These are phyloP conservation scores for Leptinotarsa rubiginosa DNA, from an alignment of 2,888 invertebrate species.

Conservation along the genomic window DNA sequence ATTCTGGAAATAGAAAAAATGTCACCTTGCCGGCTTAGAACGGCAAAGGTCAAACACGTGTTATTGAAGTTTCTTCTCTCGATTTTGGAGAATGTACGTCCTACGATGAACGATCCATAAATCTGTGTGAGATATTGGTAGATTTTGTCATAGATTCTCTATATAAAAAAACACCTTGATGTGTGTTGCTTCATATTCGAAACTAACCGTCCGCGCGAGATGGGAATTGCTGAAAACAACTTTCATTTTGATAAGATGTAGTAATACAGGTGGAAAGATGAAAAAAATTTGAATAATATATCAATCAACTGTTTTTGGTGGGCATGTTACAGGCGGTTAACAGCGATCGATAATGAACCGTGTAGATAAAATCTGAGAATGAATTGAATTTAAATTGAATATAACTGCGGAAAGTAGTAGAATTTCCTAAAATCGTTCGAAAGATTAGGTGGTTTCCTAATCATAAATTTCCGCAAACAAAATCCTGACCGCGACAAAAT, in stretches of 20 bases:
- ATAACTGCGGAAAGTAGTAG: too few relatives aligned
- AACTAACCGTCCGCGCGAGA: neutral
- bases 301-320: neutral
- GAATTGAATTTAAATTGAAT: too few relatives aligned
- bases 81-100: slow-evolving; percentile 50
- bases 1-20: slow-evolving; percentile 42
- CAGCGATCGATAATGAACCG: too few relatives aligned
- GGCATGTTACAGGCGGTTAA: neutral
- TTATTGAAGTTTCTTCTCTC: slow-evolving; percentile 46
- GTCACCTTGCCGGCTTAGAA: slow-evolving; percentile 45
- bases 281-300: neutral
- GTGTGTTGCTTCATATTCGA: slow-evolving; percentile 25
- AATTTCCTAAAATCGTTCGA: too few relatives aligned
- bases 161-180: slow-evolving; percentile 36
- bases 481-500: too few relatives aligned
- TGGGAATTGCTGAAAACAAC: slow-evolving; percentile 15
- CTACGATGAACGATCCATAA: slow-evolving; percentile 48
- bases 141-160: slow-evolving; percentile 43
- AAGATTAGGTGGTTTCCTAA: too few relatives aligned
- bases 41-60: slow-evolving; percentile 50
- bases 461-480: too few relatives aligned
- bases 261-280: slow-evolving; percentile 8
- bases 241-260: slow-evolving; percentile 16
- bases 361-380: too few relatives aligned
- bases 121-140: slow-evolving; percentile 48